These are phyloP conservation scores for Saimiri boliviensis DNA, from an alignment of 2,113 vertebrate genomes.

Conservation along the genomic window DNA sequence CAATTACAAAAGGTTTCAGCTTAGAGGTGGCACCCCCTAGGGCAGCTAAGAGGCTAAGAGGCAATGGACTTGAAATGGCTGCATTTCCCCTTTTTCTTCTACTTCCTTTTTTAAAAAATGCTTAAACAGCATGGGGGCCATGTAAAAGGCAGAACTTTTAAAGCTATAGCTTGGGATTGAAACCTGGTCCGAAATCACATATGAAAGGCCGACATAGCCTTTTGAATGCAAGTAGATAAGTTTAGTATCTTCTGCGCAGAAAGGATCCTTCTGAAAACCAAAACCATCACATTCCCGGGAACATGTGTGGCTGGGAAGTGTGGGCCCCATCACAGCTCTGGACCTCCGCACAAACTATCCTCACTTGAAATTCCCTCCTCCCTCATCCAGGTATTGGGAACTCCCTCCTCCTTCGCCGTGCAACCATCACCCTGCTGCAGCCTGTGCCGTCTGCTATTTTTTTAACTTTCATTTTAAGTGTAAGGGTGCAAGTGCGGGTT, in stretches of 20 bases:
- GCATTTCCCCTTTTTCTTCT: background rate
- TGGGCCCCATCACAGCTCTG: background rate
- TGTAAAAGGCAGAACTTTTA: background rate
- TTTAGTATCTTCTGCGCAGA: background rate
- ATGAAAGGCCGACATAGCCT: background rate
- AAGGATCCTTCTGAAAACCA: background rate
- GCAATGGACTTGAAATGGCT: background rate
- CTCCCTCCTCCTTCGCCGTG: background rate
- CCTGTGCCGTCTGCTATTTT: background rate
- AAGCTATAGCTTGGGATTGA: background rate
- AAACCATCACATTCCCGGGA: background rate
- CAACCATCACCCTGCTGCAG: background rate
- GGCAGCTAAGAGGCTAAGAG: background rate
- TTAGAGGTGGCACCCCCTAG: background rate
- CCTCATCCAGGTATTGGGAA: background rate
- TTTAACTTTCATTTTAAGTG: background rate
- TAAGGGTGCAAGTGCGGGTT: too few species aligned
- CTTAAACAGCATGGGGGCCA: background rate
- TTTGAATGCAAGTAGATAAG: background rate
- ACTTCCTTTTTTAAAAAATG: background rate
- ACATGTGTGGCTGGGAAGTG: rapidly evolving
- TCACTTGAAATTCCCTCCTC: background rate
- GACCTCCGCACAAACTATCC: background rate
- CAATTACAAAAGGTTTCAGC: background rate
- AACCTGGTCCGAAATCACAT: background rate